phyloP scores from a whole-genome alignment of 2,113 vertebrate species.

The Protobothrops mucrosquamatus region DNA sequence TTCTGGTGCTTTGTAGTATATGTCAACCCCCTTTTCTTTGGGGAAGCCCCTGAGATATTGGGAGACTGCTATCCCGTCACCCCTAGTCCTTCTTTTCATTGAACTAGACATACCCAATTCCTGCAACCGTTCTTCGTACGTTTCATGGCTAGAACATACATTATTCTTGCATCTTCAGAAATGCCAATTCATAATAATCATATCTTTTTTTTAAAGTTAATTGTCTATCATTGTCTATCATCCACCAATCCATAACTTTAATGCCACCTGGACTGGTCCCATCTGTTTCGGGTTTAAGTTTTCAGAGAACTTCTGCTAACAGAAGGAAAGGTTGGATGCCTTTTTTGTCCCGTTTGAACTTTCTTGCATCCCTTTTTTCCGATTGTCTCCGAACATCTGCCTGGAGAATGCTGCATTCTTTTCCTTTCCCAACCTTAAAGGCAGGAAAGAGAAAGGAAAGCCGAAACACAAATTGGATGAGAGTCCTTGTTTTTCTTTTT shows the following conservation, averaged over 20 bases:
- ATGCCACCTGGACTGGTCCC: conserved; percentile 38
- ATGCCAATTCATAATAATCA: conserved; percentile 42
- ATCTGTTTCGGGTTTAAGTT: neutral
- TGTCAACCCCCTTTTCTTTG: too few species aligned
- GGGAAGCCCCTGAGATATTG: too few species aligned
- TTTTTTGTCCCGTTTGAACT: conserved; percentile 45
- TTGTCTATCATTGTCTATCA: conserved; percentile 61
- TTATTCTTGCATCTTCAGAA: conserved; percentile 38
- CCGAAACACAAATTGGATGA: neutral
- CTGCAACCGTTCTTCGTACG: neutral
- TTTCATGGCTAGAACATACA: neutral
- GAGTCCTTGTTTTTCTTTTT: too few species aligned
- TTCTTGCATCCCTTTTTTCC: neutral
- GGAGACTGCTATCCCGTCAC: too few species aligned
- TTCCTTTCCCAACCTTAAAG: neutral
- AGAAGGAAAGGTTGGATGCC: conserved; percentile 18
- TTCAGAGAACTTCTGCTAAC: conserved; percentile 48
- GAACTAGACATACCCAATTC: neutral
- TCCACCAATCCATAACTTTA: conserved; percentile 59
- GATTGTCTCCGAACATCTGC: conserved; percentile 2
- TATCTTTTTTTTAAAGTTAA: conserved; percentile 60
- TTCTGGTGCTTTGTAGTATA: too few species aligned
- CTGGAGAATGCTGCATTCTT: neutral
- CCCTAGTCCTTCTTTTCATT: too few species aligned
- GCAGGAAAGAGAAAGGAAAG: neutral